Evolutionary conservation across 1,140 invertebrate species (phyloP), one percentile per base, ranked within the genome.

Genomic region (Euglossa dilemma): DNA sequence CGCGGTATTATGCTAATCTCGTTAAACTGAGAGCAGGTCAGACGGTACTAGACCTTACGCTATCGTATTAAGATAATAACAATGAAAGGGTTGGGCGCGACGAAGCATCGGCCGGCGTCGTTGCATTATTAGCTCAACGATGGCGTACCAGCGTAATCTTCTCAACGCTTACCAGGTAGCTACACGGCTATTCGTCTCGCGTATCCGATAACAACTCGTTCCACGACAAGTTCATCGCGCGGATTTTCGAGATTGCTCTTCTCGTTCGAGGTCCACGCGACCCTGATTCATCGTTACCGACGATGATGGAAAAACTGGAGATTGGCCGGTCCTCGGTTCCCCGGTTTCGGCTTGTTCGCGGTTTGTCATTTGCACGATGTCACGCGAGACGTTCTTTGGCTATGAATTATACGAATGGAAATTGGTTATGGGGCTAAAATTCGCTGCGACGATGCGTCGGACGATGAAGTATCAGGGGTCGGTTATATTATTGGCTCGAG

Each of bases 1-100:
- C 91, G 84, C 82, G 84, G 91, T 90, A 92, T 92, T 92, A 92
- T 91, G 86, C 85, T 92, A 92, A 92, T 91, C 91, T 92, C 85
- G 91, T 92, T 92, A 91, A 90, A 91, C 83, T 84, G 82, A 91
- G 90, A 91, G 84, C 89, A 84, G 90, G 87, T 90, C 88, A 88
- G 86, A 90, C 85, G 87, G 85, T 90, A 86, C 88, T 84, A 90
- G 90, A 88, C 90, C 84, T 87, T 90, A 85, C 85, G 81, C 88
- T 85, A 91, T 89, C 89, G 87, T 91, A 91, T 89, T 91, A 91
- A 91, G 91, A 91, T 91, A 89, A 90, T 91, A 90, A 90, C 85
- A 89, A 86, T 90, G 86, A 89, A 89, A 85, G 88, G 87, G 82
- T 90, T 90, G 76, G 54, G 78, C 66, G 66, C 85, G 80, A 83